Conservation (phyloP, 2,113 vertebrate genomes). For the Danionella cerebrum region DNA sequence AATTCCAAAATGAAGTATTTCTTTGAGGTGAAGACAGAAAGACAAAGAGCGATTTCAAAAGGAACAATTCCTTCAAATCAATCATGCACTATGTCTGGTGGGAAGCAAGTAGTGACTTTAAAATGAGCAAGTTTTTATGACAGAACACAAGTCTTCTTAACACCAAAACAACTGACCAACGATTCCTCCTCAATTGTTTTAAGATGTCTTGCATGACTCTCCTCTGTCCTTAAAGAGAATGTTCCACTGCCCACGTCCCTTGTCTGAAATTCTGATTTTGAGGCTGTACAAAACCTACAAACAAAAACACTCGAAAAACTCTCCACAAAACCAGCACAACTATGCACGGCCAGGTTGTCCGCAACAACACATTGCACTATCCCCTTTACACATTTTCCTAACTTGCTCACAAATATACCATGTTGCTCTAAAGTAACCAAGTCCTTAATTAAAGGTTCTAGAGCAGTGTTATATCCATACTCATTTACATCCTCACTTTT, state of each 20-base stretch:
- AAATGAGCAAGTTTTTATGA: neutral
- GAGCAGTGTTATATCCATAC: neutral
- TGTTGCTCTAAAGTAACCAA: neutral
- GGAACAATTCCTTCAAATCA: slow-evolving; percentile 1
- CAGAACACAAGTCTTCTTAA: neutral
- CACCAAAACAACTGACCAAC: neutral
- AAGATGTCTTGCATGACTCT: neutral
- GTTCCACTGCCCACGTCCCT: neutral
- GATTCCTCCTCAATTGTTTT: neutral
- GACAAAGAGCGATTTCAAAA: slow-evolving; percentile 1
- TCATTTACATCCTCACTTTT: slow-evolving; percentile 8
- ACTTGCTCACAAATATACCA: neutral
- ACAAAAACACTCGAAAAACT: slow-evolving; percentile 2
- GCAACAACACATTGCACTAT: neutral
- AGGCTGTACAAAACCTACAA: slow-evolving; percentile 21
- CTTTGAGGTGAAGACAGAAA: neutral
- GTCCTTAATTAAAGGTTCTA: neutral
- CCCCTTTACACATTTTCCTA: neutral
- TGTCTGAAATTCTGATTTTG: neutral
- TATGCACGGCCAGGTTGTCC: slow-evolving; percentile 1
- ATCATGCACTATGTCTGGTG: slow-evolving; percentile 2
- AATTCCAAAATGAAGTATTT: neutral
- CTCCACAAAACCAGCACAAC: slow-evolving; percentile 12
- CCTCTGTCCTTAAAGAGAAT: neutral
- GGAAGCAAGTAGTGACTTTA: slow-evolving; percentile 10